Evolutionary conservation across 2,113 vertebrate species (phyloP), one percentile per base, ranked within the genome.

Genomic region (pig (Sus scrofa)): DNA sequence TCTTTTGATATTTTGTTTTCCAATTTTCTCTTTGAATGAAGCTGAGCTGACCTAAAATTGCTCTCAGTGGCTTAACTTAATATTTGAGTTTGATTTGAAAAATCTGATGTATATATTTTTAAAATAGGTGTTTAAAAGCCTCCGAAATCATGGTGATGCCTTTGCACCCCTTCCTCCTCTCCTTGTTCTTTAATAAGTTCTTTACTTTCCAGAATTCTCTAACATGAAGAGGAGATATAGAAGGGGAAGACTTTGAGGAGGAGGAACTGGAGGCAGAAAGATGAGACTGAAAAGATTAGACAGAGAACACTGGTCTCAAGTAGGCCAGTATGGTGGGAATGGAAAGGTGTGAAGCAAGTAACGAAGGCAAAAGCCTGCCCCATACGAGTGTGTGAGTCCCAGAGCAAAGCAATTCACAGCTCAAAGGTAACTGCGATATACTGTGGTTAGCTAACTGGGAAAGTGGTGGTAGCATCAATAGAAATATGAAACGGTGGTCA

Each of bases 11-110:
- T 63, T 86, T 68, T 27, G 10, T 88, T 95, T 90, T 91, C 39
- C 52, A 92, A 71, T 92, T 68, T 96, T 93, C 70, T 91, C 39
- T 95, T 30, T 62, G 75, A 71, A 85, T 67, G 56, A 70, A 95
- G 39, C n/a, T 75, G 62, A 44, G 74, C 34, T 44, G 50, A 84
- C 34, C 58, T 86, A 68, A 92, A 95, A 65, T 73, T 67, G 71
- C 82, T 89, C 89, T 93, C 89, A 67, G 9, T 74, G 56, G 32
- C 67, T 86, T 95, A 75, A 37, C 81, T 60, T 70, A 92, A 62
- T 32, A 52, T 26, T 44, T 44, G 44, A 44, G 44, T 44, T 44
- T 44, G 44, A 44, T 44, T 44, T 44, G 44, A 44, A 44, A 44
- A 44, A 44, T 44, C 44, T 44, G 5, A 44, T 44, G 44, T 44